Evolutionary conservation across 2,888 invertebrate genomes (phyloP), one percentile per base, ranked within the genome.

Genomic region (Eupithecia centaureata): DNA sequence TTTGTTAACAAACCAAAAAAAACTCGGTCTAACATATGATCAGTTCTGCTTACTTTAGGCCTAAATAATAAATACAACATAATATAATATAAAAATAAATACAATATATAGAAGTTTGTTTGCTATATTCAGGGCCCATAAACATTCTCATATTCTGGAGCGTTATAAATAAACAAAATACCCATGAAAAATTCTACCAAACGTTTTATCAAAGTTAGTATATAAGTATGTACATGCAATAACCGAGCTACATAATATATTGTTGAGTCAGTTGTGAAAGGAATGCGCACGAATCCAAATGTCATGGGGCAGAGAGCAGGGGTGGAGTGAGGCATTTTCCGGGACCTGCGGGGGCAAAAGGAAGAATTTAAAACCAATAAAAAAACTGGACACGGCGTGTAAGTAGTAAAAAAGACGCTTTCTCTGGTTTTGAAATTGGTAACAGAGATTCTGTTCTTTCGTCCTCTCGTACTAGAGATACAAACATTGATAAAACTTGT

Each of bases 251-350:
- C 62, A 63, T 63, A 63, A 38, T 42, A 68, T 68, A 67, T 57
- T 61, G 67, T 59, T 25, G 52, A 65, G 74, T 47, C 73, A 75
- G 77, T 79, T 76, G 72, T 74, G 70, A 65, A 65, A 70, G 77
- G 82, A 81, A 84, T 86, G 81, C 79, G 75, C 82, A 82, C 78
- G 77, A 79, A 77, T 71, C 76, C 58, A 77, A 83, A 83, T 84
- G 83, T 83, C 85, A 82, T 77, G 82, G 73, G 63, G 73, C 65
- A 28, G 63, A 32, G 12, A 1, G 28, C 85, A 86, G 84, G 68
- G 77, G 27, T 25, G 84, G n/a, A 78, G 28, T 73, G 10, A 62
- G 66, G 54, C n/a, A 57, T 18, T 7, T n/a, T 56, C n/a, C 3
- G 12, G 10, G n/a, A 4, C 22, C 22, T 22, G 47, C 12, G 47